phyloP scores from a whole-genome alignment of 2,888 invertebrate genomes.

The Holacanthella duospinosa region DNA sequence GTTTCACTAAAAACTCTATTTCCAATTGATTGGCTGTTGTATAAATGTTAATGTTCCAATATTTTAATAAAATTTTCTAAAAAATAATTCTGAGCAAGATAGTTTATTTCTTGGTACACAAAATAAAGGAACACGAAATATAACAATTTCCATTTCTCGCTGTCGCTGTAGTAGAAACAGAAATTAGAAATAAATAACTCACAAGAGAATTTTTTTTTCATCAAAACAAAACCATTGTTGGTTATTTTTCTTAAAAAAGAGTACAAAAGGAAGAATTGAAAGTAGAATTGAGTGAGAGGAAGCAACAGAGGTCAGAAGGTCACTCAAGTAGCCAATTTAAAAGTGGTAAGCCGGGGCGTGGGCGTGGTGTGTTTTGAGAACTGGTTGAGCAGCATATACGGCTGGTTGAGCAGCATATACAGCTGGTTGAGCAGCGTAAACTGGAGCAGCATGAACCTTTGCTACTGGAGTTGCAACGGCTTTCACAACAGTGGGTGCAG shows the following conservation, averaged over 20 bases:
- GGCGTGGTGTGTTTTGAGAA: background rate
- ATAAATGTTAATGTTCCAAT: no score
- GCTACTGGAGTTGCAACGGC: conserved; percentile 5
- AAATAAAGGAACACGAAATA: no score
- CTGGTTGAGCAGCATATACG: conserved; percentile 11
- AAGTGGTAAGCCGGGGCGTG: background rate
- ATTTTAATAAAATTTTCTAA: no score
- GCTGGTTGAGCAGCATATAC: background rate
- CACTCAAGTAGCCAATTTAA: background rate
- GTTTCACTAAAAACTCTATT: no score
- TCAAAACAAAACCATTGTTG: background rate
- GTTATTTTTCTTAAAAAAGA: background rate
- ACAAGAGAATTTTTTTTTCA: no score
- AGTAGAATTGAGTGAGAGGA: background rate
- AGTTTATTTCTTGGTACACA: no score
- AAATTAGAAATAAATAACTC: no score
- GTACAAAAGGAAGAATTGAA: background rate
- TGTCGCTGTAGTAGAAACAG: no score
- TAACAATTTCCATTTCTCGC: no score
- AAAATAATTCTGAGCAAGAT: no score
- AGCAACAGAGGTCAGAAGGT: background rate
- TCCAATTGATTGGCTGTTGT: no score
- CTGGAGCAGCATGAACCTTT: conserved; percentile 8
- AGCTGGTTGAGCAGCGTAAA: background rate
- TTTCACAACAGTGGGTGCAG: conserved; percentile 4